Percentiles rank a stretch among this genome's conserved stretches.
Evolutionary conservation across 2,888 invertebrate genomes (phyloP).

Genomic region (Incurvaria masculella): DNA sequence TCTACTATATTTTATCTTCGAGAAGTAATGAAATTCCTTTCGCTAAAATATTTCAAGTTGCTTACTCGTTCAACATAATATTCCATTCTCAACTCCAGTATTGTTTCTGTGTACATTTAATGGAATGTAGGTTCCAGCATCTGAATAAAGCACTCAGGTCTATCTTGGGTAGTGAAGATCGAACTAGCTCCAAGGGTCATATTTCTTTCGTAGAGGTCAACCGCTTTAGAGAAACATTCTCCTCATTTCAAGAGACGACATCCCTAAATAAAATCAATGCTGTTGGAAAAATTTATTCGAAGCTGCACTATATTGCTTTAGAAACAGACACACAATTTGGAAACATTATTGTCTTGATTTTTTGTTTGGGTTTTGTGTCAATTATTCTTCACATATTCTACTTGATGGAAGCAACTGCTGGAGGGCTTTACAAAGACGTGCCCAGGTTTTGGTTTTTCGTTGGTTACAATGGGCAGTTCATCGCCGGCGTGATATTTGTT

Average conservation of each 20-base stretch:
- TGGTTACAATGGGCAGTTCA: conserved; percentile 32
- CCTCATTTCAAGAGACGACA: neutral
- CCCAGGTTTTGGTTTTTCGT: conserved; percentile 27
- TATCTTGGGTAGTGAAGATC: neutral
- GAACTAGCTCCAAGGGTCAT: too few species aligned
- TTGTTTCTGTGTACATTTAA: neutral
- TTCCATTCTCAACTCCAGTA: neutral
- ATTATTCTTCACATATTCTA: conserved; percentile 34
- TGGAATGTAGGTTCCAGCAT: neutral
- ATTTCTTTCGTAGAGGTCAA: neutral
- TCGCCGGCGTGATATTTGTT: conserved; percentile 23
- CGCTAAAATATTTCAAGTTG: neutral
- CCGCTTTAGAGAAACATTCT: neutral
- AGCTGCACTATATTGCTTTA: conserved; percentile 11
- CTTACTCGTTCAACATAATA: neutral
- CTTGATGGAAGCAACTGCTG: conserved; percentile 40
- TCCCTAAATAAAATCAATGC: neutral
- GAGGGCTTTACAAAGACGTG: conserved; percentile 30
- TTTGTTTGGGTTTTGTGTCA: conserved; percentile 22
- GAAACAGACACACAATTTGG: conserved; percentile 25
- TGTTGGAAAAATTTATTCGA: neutral
- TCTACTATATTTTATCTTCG: neutral
- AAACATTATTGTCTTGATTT: conserved; percentile 23
- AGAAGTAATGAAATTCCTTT: neutral
- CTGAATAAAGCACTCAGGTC: neutral